Evolutionary conservation across 2,797 vertebrate species (phyloP).

Genomic region (Ceyx erithaca): DNA sequence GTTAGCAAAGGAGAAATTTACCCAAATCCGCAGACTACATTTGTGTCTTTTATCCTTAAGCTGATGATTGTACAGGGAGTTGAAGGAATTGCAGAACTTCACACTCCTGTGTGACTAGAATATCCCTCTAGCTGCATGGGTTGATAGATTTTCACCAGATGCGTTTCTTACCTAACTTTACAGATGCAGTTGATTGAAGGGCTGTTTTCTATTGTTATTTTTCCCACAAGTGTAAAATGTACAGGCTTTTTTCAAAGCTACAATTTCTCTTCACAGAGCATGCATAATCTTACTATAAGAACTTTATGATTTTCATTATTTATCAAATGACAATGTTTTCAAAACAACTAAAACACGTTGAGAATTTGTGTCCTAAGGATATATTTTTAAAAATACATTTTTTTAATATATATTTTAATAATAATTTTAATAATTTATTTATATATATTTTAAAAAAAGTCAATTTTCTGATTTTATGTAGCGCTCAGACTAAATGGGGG

Average conservation of each 20-base stretch:
- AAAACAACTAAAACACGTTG: not conserved
- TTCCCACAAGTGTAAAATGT: not conserved
- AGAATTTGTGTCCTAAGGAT: not conserved
- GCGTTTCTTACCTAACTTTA: not conserved
- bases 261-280: not conserved
- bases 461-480: not conserved
- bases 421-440: too few relatives aligned
- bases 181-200: not conserved
- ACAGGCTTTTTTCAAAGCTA: not conserved
- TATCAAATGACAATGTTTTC: not conserved
- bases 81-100: slow-evolving; percentile 44
- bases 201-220: not conserved
- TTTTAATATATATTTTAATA: too few relatives aligned
- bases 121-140: not conserved
- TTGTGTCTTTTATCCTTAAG: not conserved
- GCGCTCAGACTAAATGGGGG: not conserved
- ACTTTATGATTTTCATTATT: not conserved
- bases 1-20: not conserved
- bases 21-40: not conserved
- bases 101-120: not conserved
- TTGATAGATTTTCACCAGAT: not conserved
- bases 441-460: not conserved
- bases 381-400: too few relatives aligned
- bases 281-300: not conserved
- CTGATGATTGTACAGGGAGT: not conserved